A percentile compares a stretch with the other conserved stretches of the same genome.
Conservation (phyloP, 2,797 vertebrate genomes). For the Coregonus sp. region DNA sequence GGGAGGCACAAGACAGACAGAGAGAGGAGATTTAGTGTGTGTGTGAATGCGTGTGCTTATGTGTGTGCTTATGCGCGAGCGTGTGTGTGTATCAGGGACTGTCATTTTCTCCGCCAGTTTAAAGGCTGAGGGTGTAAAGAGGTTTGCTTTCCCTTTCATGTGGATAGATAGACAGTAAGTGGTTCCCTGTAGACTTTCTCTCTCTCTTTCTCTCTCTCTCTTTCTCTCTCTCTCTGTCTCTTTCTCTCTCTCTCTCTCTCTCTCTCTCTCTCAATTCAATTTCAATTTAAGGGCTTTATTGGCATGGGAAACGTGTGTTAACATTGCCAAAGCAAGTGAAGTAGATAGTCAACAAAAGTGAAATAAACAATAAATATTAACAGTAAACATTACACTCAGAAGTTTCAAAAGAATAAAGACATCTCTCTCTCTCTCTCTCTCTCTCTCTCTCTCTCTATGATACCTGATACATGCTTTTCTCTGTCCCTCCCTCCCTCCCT, state of each 20-base stretch:
- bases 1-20: not conserved
- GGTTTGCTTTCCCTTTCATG: slow-evolving; percentile 3
- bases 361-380: too few species aligned
- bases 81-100: slow-evolving; percentile 5
- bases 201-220: not conserved
- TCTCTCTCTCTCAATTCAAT: too few species aligned
- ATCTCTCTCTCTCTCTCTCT: not conserved
- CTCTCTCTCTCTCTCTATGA: not conserved
- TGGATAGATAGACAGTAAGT: slow-evolving; percentile 2
- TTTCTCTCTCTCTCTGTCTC: not conserved
- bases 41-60: slow-evolving; percentile 14
- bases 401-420: too few species aligned
- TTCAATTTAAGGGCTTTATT: too few species aligned
- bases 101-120: not conserved
- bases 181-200: not conserved
- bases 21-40: not conserved
- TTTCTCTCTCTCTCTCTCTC: not conserved
- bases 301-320: too few species aligned
- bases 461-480: not conserved
- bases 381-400: too few species aligned
- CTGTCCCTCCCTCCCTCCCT: not conserved
- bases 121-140: not conserved
- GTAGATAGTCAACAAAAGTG: too few species aligned
- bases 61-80: not conserved
- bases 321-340: too few species aligned